Conservation (phyloP, 2,113 vertebrate species). For the Podilymbus podiceps region DNA sequence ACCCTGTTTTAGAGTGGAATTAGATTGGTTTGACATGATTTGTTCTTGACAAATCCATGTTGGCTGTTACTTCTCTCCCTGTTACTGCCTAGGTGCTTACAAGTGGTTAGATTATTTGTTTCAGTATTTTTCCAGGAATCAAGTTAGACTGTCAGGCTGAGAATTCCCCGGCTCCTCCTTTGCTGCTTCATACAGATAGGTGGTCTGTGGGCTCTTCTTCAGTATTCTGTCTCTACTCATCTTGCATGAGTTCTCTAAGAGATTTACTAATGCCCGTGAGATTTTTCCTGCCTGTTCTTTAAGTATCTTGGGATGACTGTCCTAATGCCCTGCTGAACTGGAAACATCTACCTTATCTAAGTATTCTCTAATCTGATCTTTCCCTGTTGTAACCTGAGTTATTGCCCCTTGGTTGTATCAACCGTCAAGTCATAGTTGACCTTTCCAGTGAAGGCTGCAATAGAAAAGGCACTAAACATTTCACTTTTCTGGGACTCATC, state of each 20-base stretch:
- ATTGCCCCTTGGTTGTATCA: neutral
- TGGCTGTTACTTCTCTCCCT: neutral
- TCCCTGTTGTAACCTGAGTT: neutral
- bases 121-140: neutral
- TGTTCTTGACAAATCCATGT: neutral
- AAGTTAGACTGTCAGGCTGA: neutral
- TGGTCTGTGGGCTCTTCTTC: neutral
- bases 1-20: neutral
- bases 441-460: conserved; percentile 6
- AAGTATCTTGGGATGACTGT: neutral
- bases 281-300: neutral
- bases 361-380: neutral
- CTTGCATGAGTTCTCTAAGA: neutral
- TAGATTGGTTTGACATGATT: neutral
- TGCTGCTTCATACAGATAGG: neutral
- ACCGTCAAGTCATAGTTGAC: neutral
- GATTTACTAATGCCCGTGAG: neutral
- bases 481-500: conserved; percentile 10
- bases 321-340: neutral
- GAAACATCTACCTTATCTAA: neutral
- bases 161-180: neutral
- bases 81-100: neutral
- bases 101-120: neutral
- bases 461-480: conserved; percentile 15
- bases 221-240: neutral